Conservation (phyloP, 2,888 invertebrate species). For the Hetaerina titia region DNA sequence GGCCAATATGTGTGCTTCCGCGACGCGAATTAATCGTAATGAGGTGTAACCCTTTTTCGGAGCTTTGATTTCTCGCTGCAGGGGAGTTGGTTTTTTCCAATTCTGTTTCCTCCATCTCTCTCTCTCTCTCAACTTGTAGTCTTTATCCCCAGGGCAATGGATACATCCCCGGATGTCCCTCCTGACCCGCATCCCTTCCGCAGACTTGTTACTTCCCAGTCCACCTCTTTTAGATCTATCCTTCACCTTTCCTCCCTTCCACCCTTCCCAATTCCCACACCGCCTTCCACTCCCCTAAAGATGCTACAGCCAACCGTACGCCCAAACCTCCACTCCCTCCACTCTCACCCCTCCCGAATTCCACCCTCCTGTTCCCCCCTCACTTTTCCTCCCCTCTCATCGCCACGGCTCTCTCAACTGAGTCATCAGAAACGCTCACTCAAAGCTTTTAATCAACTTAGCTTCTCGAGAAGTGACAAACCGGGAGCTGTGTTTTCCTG, state of each 20-base stretch:
- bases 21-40: background rate
- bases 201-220: background rate
- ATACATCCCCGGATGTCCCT: background rate
- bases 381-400: background rate
- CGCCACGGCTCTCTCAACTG: background rate
- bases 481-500: constrained; percentile 35
- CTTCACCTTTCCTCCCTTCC: background rate
- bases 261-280: background rate
- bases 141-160: background rate
- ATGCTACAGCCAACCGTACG: background rate
- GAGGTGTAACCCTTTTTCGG: background rate
- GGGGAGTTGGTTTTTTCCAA: background rate
- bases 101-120: background rate
- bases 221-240: background rate
- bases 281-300: background rate
- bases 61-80: background rate
- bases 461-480: constrained; percentile 35
- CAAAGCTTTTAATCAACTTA: constrained; percentile 39
- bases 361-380: background rate
- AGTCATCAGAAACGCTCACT: constrained; percentile 35
- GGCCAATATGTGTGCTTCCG: background rate
- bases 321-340: background rate
- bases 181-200: background rate
- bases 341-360: background rate
- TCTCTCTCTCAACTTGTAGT: background rate